phyloP scores from a whole-genome alignment of 2,113 vertebrate genomes.

The Synodontis membranacea region DNA sequence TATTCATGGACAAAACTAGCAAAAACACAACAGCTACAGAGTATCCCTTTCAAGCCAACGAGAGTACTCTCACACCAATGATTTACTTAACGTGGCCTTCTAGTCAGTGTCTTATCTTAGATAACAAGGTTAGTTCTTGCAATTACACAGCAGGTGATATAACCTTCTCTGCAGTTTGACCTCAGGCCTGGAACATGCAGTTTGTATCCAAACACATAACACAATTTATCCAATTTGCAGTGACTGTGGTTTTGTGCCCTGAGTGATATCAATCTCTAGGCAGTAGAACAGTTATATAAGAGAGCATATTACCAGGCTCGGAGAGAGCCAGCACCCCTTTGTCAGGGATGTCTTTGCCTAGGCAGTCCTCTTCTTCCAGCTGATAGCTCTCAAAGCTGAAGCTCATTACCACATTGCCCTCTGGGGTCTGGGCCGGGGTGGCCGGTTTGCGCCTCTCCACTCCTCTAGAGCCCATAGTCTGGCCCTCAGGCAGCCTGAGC shows the following conservation, averaged over 20 bases:
- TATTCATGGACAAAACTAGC: neutral
- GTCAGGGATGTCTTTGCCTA: constrained; percentile 74
- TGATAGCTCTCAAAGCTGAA: constrained; percentile 92
- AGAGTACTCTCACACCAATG: constrained; percentile 18
- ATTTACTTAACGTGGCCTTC: constrained; percentile 63
- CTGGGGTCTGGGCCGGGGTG: constrained; percentile 71
- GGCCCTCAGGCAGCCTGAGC: constrained; percentile 14
- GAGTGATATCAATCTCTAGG: constrained; percentile 10
- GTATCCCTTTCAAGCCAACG: constrained; percentile 37
- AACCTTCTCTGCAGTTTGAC: constrained; percentile 33
- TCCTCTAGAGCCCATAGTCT: constrained; percentile 78
- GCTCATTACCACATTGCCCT: constrained; percentile 86
- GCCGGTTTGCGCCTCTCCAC: constrained; percentile 80
- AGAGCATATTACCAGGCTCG: constrained; percentile 79
- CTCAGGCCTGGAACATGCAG: constrained; percentile 40
- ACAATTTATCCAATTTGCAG: constrained; percentile 27
- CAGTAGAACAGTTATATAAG: constrained; percentile 6
- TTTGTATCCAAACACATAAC: constrained; percentile 28
- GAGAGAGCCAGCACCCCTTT: constrained; percentile 80
- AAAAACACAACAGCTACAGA: neutral
- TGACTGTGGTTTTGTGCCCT: neutral
- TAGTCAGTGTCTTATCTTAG: constrained; percentile 50
- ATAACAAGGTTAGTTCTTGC: constrained; percentile 51
- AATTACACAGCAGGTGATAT: constrained; percentile 39
- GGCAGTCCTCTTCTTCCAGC: constrained; percentile 85